Evolutionary conservation across 2,888 invertebrate species (phyloP).

Genomic region (Ditula angustiorana): DNA sequence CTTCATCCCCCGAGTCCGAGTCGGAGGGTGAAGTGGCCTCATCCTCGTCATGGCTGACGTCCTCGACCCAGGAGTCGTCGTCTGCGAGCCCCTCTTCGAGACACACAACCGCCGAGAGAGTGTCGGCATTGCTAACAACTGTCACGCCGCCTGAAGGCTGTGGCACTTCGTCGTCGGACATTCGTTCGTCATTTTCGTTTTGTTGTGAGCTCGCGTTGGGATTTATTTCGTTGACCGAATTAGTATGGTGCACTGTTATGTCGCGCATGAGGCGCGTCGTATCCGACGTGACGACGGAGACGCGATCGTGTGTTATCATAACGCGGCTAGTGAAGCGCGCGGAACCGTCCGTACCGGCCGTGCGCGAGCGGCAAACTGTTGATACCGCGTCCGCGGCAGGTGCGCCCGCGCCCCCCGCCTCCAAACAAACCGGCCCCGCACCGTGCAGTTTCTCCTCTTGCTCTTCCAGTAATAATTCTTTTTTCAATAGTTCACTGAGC

Average conservation of each 20-base stretch:
- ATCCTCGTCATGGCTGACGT: constrained; percentile 92
- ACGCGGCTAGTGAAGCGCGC: constrained; percentile 94
- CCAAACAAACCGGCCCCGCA: constrained; percentile 74
- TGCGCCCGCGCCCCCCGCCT: constrained; percentile 79
- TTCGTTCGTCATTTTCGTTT: constrained; percentile 74
- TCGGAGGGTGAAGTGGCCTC: constrained; percentile 89
- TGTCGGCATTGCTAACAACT: constrained; percentile 89
- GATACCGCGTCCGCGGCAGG: constrained; percentile 66
- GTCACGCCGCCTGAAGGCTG: constrained; percentile 87
- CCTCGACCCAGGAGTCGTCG: constrained; percentile 97
- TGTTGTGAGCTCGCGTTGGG: constrained; percentile 60
- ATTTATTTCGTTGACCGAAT: constrained; percentile 83
- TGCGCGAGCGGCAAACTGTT: constrained; percentile 83
- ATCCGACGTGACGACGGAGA: constrained; percentile 91
- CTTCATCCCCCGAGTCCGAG: constrained; percentile 89
- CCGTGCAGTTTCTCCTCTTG: constrained; percentile 78
- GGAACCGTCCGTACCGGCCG: constrained; percentile 84
- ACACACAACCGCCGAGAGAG: constrained; percentile 89
- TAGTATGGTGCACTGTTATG: constrained; percentile 88
- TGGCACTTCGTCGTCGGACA: constrained; percentile 75
- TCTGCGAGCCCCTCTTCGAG: constrained; percentile 95
- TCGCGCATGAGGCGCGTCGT: constrained; percentile 90
- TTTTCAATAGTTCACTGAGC: constrained; percentile 83
- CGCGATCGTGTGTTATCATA: constrained; percentile 94
- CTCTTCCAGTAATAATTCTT: constrained; percentile 79